These are phyloP conservation scores for Tachuris rubrigastra DNA, from an alignment of 2,113 vertebrate species.

Conservation along the genomic window DNA sequence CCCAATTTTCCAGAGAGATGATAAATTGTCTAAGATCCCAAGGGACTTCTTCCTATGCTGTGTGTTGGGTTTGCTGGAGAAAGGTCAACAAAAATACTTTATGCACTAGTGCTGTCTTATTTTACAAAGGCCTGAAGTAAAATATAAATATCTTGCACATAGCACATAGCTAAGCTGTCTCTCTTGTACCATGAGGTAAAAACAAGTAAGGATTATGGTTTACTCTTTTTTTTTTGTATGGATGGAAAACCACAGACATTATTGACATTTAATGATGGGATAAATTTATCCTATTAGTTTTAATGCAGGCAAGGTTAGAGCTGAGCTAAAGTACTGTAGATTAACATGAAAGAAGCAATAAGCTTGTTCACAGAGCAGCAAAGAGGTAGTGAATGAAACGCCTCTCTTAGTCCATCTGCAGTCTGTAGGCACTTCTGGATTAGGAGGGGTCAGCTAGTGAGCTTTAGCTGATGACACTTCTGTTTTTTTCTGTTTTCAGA, in stretches of 20 bases:
- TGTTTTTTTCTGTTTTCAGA: slow-evolving; percentile 71
- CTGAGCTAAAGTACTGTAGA: not conserved
- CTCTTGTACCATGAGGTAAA: not conserved
- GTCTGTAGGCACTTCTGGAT: not conserved
- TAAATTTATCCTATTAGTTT: slow-evolving; percentile 52
- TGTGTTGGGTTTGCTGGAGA: not conserved
- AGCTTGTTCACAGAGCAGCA: not conserved
- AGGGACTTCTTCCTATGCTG: not conserved
- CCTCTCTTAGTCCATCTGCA: not conserved
- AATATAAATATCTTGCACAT: not conserved
- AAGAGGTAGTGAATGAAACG: not conserved
- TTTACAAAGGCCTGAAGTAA: not conserved
- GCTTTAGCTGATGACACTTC: not conserved
- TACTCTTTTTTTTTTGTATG: not conserved
- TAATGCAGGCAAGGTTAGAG: slow-evolving; percentile 22
- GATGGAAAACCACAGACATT: not conserved
- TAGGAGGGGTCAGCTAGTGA: not conserved
- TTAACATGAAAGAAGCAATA: not conserved
- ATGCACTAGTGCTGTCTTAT: not conserved
- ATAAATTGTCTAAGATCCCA: not conserved
- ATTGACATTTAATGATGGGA: not conserved
- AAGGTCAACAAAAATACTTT: not conserved
- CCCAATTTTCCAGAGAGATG: not conserved
- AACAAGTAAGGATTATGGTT: not conserved
- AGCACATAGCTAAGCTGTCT: not conserved